Evolutionary conservation across 2,888 invertebrate species (phyloP).

Genomic region (Drosophila incognita): DNA sequence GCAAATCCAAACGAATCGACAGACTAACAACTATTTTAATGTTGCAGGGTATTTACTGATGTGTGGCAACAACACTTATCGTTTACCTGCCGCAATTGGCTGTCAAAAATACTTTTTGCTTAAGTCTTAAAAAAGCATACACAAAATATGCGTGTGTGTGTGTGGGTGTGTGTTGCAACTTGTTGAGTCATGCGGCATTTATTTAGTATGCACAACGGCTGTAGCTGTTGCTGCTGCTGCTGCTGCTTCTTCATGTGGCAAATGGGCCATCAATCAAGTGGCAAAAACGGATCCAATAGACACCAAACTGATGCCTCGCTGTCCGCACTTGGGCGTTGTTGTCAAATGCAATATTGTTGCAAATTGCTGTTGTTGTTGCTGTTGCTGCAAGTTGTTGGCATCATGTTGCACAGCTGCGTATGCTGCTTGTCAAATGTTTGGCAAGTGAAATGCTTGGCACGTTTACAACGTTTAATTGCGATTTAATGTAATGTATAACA

Average conservation of each 20-base stretch:
- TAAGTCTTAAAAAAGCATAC: constrained; percentile 7
- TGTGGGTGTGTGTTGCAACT: constrained; percentile 65
- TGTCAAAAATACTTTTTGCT: constrained; percentile 23
- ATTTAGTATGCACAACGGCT: constrained; percentile 62
- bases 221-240: constrained; percentile 3
- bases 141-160: constrained; percentile 20
- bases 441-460: constrained; percentile 65
- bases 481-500: constrained; percentile 68
- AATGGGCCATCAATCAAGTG: constrained; percentile 67
- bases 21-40: constrained; percentile 18
- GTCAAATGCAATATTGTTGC: constrained; percentile 14
- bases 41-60: constrained; percentile 29
- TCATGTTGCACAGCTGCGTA: constrained; percentile 49
- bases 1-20: constrained; percentile 25
- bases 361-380: constrained; percentile 1
- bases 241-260: constrained; percentile 19
- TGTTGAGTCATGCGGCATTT: constrained; percentile 73
- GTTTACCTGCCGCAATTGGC: constrained; percentile 28
- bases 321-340: constrained; percentile 28
- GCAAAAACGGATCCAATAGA: constrained; percentile 48
- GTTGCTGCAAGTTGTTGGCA: constrained; percentile 33
- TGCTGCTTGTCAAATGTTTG: constrained; percentile 51
- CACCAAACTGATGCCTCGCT: constrained; percentile 19
- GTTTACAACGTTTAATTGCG: constrained; percentile 54
- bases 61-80: constrained; percentile 13